Base-by-base conservation (phyloP, 2,797 vertebrate species). In the Austrolebias charrua region DNA sequence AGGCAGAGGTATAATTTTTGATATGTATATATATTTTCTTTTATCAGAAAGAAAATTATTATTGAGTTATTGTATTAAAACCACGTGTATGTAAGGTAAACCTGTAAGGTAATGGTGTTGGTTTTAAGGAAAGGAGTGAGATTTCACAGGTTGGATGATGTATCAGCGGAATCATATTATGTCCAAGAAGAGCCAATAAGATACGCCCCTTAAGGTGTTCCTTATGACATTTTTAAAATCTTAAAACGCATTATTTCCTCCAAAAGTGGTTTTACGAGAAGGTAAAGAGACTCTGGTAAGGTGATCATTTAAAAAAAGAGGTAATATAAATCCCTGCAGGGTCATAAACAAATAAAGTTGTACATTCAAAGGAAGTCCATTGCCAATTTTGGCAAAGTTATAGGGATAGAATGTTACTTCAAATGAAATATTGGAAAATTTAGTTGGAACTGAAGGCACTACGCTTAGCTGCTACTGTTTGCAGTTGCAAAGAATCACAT, bases 81-180 rank as follows among this genome's bases (percentile, higher is more conserved):
- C 64, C 70, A 77, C 47, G 77, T 54, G 70, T 54, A 71, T 75
- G 65, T 80, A 73, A 79, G 56, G 59, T 57, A 79, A 82, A 81
- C 58, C 79, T 79, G 66, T 58, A 56, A 65, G 53, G 68, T 77
- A 73, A 75, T 76, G 55, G 59, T 67, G 79, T 78, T 55, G 54
- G 44, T 60, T 44, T 64, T 45, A 60, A 46, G 55, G 49, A 48
- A 64, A 73, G 49, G 31, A 64, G 74, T 71, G 66, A 78, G 75
- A 79, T 78, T 76, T 48, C 68, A 81, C 73, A 75, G 47, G 43
- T 44, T 69, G 58, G 61, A 74, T 78, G 70, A 71, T 51, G 66
- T 56, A 73, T 85, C 71, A 78, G 75, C 54, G 61, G 44, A 79
- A 86, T 87, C 69, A 35, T 51, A 71, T 86, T 77, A 82, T 59